A percentile compares a stretch with the other conserved stretches of the same genome.
Evolutionary conservation across 2,113 vertebrate species (phyloP).

Genomic region (Kryptolebias marmoratus): DNA sequence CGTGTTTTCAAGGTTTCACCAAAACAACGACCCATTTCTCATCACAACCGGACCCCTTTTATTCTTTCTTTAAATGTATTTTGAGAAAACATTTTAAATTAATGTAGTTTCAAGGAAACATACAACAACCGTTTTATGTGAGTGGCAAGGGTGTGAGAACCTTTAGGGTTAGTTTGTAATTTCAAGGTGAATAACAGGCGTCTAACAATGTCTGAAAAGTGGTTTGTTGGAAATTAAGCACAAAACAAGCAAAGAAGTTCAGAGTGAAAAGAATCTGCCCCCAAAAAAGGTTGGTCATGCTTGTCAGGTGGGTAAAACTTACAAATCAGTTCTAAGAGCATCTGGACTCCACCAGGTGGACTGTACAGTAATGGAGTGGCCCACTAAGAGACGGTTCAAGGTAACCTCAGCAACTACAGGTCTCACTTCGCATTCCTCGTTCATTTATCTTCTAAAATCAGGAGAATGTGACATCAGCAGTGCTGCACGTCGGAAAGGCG

Average conservation of each 20-base stretch:
- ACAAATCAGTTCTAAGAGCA: background rate
- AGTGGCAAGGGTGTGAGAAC: no score
- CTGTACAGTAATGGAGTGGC: background rate
- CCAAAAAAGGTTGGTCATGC: background rate
- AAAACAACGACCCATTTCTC: no score
- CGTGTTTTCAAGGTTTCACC: no score
- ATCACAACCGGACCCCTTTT: no score
- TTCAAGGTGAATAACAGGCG: no score
- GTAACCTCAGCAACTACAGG: no score
- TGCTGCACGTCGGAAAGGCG: no score
- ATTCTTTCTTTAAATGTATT: conserved; percentile 8
- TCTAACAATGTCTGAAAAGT: background rate
- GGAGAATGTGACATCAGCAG: no score
- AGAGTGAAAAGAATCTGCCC: background rate
- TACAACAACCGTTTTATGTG: background rate
- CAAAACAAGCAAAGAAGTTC: background rate
- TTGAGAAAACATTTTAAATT: conserved; percentile 10
- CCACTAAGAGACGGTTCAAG: background rate
- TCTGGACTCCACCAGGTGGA: background rate
- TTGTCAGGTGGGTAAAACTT: conserved; percentile 5
- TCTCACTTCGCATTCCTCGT: no score
- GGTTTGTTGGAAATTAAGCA: background rate
- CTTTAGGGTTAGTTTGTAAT: no score
- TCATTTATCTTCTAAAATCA: no score
- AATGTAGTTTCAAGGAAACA: background rate